phyloP scores from a whole-genome alignment of 1,140 invertebrate species.

The Pseudomyrmex concolor region DNA sequence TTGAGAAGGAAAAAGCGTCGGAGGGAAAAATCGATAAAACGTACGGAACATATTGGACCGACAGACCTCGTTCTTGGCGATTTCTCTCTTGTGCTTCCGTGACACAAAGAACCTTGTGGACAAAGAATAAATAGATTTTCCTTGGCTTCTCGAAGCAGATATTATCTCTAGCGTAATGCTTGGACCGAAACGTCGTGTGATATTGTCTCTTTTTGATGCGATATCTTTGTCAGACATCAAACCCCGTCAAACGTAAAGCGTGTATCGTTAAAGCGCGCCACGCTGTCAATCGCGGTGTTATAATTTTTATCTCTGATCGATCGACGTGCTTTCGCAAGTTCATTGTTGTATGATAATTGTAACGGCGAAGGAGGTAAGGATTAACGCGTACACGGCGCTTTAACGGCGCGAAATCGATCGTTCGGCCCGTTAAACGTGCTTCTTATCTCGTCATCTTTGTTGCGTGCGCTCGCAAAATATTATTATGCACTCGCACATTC shows the following conservation, averaged over 20 bases:
- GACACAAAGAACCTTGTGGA: neutral
- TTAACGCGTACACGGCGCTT: conserved; percentile 37
- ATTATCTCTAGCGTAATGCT: neutral
- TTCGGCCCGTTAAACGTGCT: conserved; percentile 4
- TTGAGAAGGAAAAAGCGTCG: neutral
- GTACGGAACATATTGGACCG: neutral
- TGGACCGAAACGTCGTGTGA: no score
- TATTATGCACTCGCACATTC: conserved; percentile 48
- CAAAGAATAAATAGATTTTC: neutral
- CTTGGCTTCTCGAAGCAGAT: neutral
- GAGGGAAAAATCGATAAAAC: conserved; percentile 2
- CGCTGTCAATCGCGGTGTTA: neutral
- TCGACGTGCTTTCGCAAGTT: neutral
- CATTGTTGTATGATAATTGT: neutral
- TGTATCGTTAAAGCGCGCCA: neutral
- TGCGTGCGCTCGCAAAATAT: conserved; percentile 43
- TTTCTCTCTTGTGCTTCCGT: neutral
- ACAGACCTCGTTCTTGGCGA: neutral
- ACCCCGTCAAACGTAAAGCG: neutral
- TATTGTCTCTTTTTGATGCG: neutral
- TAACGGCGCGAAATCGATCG: conserved; percentile 50
- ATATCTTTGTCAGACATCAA: conserved; percentile 3
- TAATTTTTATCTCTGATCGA: conserved; percentile 31
- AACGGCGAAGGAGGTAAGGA: conserved; percentile 9
- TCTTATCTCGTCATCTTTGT: conserved; percentile 46